These are phyloP conservation scores for Remorina albescens DNA, from an alignment of 2,797 vertebrate genomes.

Conservation along the genomic window DNA sequence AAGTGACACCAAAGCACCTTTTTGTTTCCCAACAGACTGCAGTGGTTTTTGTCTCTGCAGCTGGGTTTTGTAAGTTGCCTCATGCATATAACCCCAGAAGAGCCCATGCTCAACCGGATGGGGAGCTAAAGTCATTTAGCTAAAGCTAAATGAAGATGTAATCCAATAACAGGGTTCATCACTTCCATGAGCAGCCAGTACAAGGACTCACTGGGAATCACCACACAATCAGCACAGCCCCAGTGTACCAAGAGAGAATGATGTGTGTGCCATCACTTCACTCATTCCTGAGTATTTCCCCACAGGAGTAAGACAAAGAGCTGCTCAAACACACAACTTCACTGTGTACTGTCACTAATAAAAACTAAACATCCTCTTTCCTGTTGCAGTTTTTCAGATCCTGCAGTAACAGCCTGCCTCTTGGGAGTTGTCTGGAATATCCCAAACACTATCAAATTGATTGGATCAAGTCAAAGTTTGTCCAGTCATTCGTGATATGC, in stretches of 20 bases:
- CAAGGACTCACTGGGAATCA: constrained; percentile 14
- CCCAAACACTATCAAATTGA: not conserved
- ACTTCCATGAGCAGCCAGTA: not conserved
- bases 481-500: not conserved
- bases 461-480: not conserved
- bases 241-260: constrained; percentile 9
- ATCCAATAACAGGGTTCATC: constrained; percentile 27
- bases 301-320: constrained; percentile 1
- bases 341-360: not conserved
- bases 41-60: not conserved
- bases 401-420: not conserved
- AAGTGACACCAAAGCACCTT: constrained; percentile 40
- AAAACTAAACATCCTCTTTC: not conserved
- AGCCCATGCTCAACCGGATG: constrained; percentile 8
- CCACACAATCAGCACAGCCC: constrained; percentile 8
- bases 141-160: constrained; percentile 15
- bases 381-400: not conserved
- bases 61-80: not conserved
- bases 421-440: not conserved
- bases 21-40: constrained; percentile 10
- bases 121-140: not conserved
- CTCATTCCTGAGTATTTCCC: constrained; percentile 30
- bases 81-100: constrained; percentile 22
- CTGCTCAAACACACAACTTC: not conserved
- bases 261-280: constrained; percentile 4